phyloP scores from a whole-genome alignment of 2,797 vertebrate genomes.

The Etheostoma perlongum region DNA sequence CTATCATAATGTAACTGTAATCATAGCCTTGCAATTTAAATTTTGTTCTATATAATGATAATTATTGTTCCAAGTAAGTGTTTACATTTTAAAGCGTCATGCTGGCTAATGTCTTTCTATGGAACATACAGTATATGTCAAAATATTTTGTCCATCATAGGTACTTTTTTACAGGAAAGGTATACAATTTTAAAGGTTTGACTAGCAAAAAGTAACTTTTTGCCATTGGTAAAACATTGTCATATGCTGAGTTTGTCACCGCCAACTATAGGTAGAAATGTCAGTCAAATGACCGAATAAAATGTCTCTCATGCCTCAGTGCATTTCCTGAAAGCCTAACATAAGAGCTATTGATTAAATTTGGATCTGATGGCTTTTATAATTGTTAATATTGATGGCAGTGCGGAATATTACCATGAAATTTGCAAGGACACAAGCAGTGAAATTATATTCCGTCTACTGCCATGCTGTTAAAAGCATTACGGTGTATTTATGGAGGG shows the following conservation, averaged over 20 bases:
- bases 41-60: not conserved
- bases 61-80: not conserved
- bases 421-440: constrained; percentile 59
- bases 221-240: not conserved
- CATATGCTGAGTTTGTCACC: constrained; percentile 22
- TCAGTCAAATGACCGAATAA: constrained; percentile 49
- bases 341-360: constrained; percentile 70
- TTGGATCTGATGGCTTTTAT: constrained; percentile 62
- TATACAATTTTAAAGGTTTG: not conserved
- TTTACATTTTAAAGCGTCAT: too few relatives aligned
- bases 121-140: too few relatives aligned
- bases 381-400: constrained; percentile 71
- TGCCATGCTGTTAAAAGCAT: constrained; percentile 61
- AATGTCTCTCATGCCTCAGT: constrained; percentile 51
- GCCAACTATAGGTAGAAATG: constrained; percentile 42
- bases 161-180: not conserved
- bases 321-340: constrained; percentile 65
- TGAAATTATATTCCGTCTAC: constrained; percentile 60
- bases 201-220: not conserved
- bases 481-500: constrained; percentile 64
- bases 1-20: not conserved
- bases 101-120: not conserved
- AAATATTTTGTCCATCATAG: not conserved
- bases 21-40: not conserved
- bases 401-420: constrained; percentile 57